These are phyloP conservation scores for Callithrix jacchus DNA, from an alignment of 2,113 vertebrate species.

Conservation along the genomic window DNA sequence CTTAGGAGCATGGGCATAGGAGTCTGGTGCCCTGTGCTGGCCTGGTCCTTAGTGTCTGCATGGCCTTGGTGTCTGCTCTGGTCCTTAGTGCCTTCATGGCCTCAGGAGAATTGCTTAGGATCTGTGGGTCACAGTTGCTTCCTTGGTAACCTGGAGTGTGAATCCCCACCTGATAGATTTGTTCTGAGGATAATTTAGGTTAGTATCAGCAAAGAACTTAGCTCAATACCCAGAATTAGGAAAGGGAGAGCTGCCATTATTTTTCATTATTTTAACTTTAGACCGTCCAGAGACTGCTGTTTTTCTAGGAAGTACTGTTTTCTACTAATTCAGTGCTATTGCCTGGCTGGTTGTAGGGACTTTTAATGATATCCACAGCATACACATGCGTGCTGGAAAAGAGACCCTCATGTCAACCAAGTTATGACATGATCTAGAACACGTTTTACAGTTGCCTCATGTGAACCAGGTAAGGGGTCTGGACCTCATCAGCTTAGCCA, in stretches of 20 bases:
- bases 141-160: rapidly evolving
- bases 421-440: not conserved
- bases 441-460: too few relatives aligned
- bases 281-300: not conserved
- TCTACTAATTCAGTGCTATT: not conserved
- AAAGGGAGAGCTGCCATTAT: not conserved
- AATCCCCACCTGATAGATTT: not conserved
- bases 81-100: not conserved
- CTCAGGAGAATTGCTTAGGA: not conserved
- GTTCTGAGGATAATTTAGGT: not conserved
- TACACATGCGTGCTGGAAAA: rapidly evolving
- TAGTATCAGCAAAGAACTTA: not conserved
- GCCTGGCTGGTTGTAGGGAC: not conserved
- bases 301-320: not conserved
- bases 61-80: not conserved
- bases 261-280: not conserved
- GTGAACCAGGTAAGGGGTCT: not conserved
- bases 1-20: rapidly evolving
- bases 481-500: not conserved
- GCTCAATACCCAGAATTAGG: not conserved
- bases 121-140: not conserved
- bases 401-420: not conserved
- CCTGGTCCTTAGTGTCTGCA: not conserved
- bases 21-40: not conserved
- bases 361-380: too few relatives aligned